A percentile compares a stretch with the other conserved stretches of the same genome.
Conservation (phyloP, 2,888 invertebrate species). For the Sphaerophoria taeniata region DNA sequence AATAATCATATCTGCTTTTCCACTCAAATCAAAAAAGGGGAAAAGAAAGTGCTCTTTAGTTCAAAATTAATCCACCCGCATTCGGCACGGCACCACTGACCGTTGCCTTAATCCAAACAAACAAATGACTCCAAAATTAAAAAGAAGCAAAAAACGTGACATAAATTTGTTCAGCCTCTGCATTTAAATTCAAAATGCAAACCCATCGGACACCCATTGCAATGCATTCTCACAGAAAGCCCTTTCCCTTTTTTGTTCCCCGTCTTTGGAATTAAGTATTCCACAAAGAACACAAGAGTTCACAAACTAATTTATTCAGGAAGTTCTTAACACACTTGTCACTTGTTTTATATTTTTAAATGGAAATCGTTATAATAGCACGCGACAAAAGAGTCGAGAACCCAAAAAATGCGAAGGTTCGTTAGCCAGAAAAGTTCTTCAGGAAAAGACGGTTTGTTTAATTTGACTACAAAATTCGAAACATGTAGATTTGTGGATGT, state of each 20-base stretch:
- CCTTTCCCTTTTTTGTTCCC: neutral
- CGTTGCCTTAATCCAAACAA: slow-evolving; percentile 37
- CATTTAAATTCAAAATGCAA: neutral
- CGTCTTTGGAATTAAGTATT: neutral
- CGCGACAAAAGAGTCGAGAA: slow-evolving; percentile 63
- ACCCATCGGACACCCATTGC: slow-evolving; percentile 26
- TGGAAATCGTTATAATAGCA: slow-evolving; percentile 27
- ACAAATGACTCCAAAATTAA: slow-evolving; percentile 38
- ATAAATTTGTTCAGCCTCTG: slow-evolving; percentile 32
- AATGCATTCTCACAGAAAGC: slow-evolving; percentile 45
- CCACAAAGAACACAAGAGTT: slow-evolving; percentile 6
- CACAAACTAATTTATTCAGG: slow-evolving; percentile 34
- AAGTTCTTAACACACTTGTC: slow-evolving; percentile 57
- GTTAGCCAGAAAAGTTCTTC: slow-evolving; percentile 2
- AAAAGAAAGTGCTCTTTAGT: slow-evolving; percentile 61
- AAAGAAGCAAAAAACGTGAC: slow-evolving; percentile 45
- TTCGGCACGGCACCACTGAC: neutral
- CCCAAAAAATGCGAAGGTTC: slow-evolving; percentile 23
- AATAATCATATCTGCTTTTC: slow-evolving; percentile 5
- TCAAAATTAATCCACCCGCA: slow-evolving; percentile 6
- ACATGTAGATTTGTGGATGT: neutral
- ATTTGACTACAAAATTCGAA: slow-evolving; percentile 6
- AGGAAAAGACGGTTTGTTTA: neutral
- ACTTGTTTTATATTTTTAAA: slow-evolving; percentile 16
- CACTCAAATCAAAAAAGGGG: slow-evolving; percentile 46